Base-by-base conservation (phyloP, 1,140 invertebrate species). In the Wasmannia auropunctata region DNA sequence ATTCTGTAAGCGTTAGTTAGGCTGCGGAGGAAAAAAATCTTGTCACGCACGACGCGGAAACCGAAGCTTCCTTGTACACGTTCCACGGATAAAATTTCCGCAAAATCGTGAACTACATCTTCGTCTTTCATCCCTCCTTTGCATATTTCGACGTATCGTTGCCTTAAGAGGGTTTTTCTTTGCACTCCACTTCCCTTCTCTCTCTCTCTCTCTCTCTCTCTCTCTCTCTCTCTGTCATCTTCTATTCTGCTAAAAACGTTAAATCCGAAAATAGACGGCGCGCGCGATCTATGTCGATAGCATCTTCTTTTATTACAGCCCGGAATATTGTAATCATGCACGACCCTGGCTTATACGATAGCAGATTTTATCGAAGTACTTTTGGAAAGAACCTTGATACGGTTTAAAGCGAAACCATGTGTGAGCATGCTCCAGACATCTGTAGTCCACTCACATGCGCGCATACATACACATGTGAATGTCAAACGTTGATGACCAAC, bases 241-340 rank as follows among this genome's bases (percentile, higher is more conserved):
- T 58, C 14, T 28, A 16, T 43, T 58, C 34, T 37, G 43, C 16
- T 60, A 28, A 25, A 65, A 63, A 65, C 6, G 10, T 46, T 25
- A 25, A 79, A 49, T 22, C 11, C 60, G 11, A 56, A 79, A 79
- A 67, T 79, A 79, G 28, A 79, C 40, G 58, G 58, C 37, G 31
- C 11, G 51, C 10, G 7, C 34, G 10, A 67, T 65, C n/a, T n/a
- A 43, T 5, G 37, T 65, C 60, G 75, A 79, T 67, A 79, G 25
- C 58, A 67, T 79, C 76, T 79, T 25, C 76, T 67, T 79, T 79
- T 79, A 67, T 79, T 79, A 67, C 28, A 67, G 19, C 40, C 31
- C 4, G 19, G 40, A 65, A 65, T 79, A 79, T 79, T 79, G 60
- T 67, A 79, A 79, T 79, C 75, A 49, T 65, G 37, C 58, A 25